Conservation (phyloP, 2,888 invertebrate genomes). For the Drosophila bunnanda region DNA sequence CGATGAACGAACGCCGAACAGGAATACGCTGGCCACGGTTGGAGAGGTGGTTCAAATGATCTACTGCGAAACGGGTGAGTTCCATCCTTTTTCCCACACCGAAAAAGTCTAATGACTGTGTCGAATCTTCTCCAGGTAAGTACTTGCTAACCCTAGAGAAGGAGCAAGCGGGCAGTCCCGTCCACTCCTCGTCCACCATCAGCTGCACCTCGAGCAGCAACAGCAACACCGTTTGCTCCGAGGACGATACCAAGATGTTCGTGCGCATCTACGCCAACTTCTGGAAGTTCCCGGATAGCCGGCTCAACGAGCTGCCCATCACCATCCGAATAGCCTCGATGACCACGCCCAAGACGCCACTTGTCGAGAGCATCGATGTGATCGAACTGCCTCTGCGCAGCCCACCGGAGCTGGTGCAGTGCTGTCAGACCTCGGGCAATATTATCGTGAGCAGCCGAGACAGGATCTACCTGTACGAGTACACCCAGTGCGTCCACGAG, state of each 20-base stretch:
- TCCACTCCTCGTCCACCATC: constrained; percentile 79
- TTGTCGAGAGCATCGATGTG: constrained; percentile 89
- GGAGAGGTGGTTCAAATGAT: constrained; percentile 89
- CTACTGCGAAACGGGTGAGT: constrained; percentile 88
- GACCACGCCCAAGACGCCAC: constrained; percentile 89
- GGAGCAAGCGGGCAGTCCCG: constrained; percentile 82
- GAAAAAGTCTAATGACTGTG: background rate
- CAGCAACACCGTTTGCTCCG: constrained; percentile 82
- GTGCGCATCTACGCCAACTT: constrained; percentile 91
- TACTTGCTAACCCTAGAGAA: constrained; percentile 82
- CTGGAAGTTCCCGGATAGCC: constrained; percentile 84
- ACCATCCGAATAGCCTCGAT: constrained; percentile 88
- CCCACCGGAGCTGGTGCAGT: constrained; percentile 87
- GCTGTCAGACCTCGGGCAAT: constrained; percentile 86
- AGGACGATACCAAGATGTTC: constrained; percentile 83
- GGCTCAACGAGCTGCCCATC: constrained; percentile 85
- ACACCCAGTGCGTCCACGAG: constrained; percentile 88
- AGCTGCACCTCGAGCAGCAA: constrained; percentile 83
- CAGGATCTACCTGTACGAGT: constrained; percentile 86
- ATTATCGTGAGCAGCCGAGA: constrained; percentile 83
- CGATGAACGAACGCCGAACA: constrained; percentile 73
- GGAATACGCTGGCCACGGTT: constrained; percentile 89
- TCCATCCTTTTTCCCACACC: rapidly evolving
- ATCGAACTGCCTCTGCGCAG: constrained; percentile 89
- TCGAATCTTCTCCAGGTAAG: constrained; percentile 65